These are phyloP conservation scores for Octomys mimax DNA, from an alignment of 2,797 vertebrate genomes.

Conservation along the genomic window DNA sequence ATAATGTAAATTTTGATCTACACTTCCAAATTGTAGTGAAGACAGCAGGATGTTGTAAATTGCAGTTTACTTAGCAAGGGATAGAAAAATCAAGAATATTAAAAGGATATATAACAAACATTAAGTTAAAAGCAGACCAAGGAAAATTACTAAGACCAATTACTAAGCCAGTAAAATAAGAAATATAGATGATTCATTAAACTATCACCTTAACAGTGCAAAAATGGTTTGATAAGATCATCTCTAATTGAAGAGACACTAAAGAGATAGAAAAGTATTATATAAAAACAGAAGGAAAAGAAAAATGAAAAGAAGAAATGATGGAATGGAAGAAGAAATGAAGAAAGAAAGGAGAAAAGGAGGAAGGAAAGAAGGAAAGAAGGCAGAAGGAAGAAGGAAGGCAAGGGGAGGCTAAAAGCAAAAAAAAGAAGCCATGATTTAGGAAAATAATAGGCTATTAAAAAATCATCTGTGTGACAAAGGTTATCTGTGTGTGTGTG, in stretches of 20 bases:
- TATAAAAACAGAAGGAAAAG: not conserved
- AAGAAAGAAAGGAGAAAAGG: too few relatives aligned
- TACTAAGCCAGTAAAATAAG: not conserved
- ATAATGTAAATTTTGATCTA: not conserved
- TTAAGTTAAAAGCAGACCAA: not conserved
- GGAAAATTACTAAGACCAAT: not conserved
- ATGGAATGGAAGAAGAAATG: not conserved
- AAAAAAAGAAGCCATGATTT: not conserved
- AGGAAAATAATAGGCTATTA: not conserved
- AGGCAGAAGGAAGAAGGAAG: too few relatives aligned
- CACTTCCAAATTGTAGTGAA: not conserved
- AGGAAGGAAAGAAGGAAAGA: not conserved
- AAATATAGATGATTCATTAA: not conserved
- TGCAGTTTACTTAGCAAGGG: not conserved
- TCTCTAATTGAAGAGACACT: not conserved
- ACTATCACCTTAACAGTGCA: not conserved
- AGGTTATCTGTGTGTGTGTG: not conserved
- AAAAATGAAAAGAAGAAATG: not conserved
- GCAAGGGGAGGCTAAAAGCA: too few relatives aligned
- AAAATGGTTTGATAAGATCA: not conserved
- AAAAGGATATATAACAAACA: not conserved
- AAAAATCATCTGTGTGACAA: not conserved
- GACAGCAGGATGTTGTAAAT: not conserved
- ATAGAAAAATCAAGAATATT: conserved; percentile 12
- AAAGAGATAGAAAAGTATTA: not conserved